Percentiles rank a stretch among this genome's conserved stretches.
These are phyloP conservation scores for Brachionus sp. DNA, from an alignment of 1,140 invertebrate genomes.

Conservation along the genomic window DNA sequence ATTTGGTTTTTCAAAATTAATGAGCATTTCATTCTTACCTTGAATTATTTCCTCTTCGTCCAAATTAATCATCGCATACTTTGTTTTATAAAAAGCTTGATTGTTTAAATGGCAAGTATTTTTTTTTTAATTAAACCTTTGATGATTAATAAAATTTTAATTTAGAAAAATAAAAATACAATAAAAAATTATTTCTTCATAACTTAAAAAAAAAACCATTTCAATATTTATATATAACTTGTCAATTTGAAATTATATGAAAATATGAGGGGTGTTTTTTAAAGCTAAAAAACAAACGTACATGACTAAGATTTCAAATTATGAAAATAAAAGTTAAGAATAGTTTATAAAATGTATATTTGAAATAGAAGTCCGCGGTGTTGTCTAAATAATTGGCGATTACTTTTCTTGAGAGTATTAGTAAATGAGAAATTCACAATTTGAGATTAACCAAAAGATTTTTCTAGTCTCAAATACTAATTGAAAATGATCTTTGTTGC, in stretches of 20 bases:
- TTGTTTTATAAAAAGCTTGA: background rate
- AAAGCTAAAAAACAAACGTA: background rate
- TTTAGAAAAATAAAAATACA: background rate
- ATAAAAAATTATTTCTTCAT: background rate
- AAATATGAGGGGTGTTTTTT: background rate
- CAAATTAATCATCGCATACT: slow-evolving; percentile 38
- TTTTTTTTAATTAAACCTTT: background rate
- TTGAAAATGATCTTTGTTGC: background rate
- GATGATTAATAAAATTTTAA: slow-evolving; percentile 26
- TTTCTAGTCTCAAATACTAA: background rate
- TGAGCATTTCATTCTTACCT: background rate
- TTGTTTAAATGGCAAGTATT: background rate
- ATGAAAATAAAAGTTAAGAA: background rate
- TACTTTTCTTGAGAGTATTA: background rate
- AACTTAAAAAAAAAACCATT: background rate
- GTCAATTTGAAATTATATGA: background rate
- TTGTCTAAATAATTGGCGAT: slow-evolving; percentile 17
- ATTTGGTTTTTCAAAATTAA: background rate
- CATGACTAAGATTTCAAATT: slow-evolving; percentile 29
- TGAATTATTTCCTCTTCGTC: slow-evolving; percentile 32
- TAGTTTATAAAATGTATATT: background rate
- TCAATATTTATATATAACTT: background rate
- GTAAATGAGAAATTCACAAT: background rate
- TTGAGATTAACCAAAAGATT: background rate
- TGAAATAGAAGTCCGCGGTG: background rate